Conservation (phyloP, 1,140 invertebrate genomes). For the Danaus melanippus region DNA sequence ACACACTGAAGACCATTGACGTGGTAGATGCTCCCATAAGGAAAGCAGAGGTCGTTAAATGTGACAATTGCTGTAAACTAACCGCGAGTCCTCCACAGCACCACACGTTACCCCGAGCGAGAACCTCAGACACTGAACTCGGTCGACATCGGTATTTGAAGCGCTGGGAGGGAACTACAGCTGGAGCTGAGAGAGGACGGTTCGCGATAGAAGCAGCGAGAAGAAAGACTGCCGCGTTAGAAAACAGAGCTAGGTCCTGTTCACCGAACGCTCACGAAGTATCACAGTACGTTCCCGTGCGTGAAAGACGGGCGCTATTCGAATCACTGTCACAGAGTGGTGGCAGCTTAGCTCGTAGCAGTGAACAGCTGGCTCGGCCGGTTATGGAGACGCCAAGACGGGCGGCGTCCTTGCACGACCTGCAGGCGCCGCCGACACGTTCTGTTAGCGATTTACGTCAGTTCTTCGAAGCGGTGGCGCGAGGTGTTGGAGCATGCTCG, state of each 20-base stretch:
- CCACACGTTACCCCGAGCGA: slow-evolving; percentile 57
- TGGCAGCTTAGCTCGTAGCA: slow-evolving; percentile 51
- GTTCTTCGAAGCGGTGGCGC: slow-evolving; percentile 64
- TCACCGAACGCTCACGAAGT: slow-evolving; percentile 60
- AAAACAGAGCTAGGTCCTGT: slow-evolving; percentile 58
- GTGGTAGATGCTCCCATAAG: slow-evolving; percentile 50
- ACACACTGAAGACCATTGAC: slow-evolving; percentile 55
- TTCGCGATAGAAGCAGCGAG: slow-evolving; percentile 54
- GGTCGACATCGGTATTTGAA: slow-evolving; percentile 60
- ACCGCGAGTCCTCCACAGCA: slow-evolving; percentile 44
- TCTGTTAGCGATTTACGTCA: slow-evolving; percentile 62
- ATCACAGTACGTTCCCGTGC: slow-evolving; percentile 54
- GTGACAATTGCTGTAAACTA: slow-evolving; percentile 61
- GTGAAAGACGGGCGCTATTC: slow-evolving; percentile 55
- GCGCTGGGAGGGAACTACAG: slow-evolving; percentile 55
- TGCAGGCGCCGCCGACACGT: slow-evolving; percentile 57
- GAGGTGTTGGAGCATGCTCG: slow-evolving; percentile 45
- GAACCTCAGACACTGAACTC: slow-evolving; percentile 47
- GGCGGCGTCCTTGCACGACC: slow-evolving; percentile 56
- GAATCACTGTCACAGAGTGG: slow-evolving; percentile 54
- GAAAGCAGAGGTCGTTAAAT: slow-evolving; percentile 56
- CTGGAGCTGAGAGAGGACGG: slow-evolving; percentile 49
- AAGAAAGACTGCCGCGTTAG: slow-evolving; percentile 52
- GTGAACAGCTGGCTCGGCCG: slow-evolving; percentile 52
- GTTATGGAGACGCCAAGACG: slow-evolving; percentile 42